Base-by-base conservation (phyloP, 2,797 vertebrate species). In the Argyrosomus regius region DNA sequence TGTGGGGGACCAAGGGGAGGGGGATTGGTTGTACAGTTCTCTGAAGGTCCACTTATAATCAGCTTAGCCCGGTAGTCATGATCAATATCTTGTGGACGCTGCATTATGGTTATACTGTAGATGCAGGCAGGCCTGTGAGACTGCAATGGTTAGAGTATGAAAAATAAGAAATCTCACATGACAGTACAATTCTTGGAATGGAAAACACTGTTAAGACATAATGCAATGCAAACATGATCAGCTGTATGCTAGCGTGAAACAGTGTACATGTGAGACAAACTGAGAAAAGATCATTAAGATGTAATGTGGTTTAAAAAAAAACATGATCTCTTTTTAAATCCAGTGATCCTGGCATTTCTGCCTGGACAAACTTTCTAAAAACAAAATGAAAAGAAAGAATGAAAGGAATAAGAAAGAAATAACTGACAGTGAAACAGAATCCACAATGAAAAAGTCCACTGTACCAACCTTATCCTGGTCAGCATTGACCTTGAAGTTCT, bases 1-100 rank as follows among this genome's bases (percentile, higher is more conserved):
- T 72, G 83, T 48, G 17, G 57, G 63, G 79, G 75, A 49, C 28
- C 43, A 56, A 49, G 56, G 49, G 81, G 69, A 69, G 77, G 82
- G 87, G 83, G 80, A 45, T 39, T 81, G 82, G 66, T 67, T 64
- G 75, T 13, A 62, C n/a, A 69, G 58, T 77, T 87, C 81, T 81
- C 73, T 79, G 79, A 75, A 87, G 81, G 88, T 80, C 67, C 63
- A 86, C 71, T 90, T 84, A 87, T 95, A 95, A 95, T 93, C 84
- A 90, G 93, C 93, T 95, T 94, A 94, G 77, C 81, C 60, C 24
- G 67, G 80, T 74, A 74, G 60, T 82, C 59, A 64, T 86, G 85
- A 85, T 81, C 28, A 14, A 88, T 89, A 89, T 91, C 20, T 78
- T 86, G 87, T 75, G 66, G 82, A 87, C 57, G 59, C 77, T 81